phyloP scores from a whole-genome alignment of 2,888 invertebrate genomes.

The Craniophora ligustri region DNA sequence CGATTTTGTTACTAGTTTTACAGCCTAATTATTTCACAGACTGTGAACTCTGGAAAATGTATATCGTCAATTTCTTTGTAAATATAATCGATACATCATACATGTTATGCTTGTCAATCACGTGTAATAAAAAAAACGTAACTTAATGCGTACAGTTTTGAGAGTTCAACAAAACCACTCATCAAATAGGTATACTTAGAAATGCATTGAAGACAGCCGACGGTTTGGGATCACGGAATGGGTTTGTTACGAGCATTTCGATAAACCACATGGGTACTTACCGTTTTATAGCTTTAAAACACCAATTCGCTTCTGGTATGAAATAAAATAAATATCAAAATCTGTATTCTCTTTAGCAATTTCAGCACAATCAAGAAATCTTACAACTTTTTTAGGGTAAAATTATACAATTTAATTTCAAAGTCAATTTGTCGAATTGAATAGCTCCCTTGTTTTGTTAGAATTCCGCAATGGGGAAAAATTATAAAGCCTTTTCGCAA shows the following conservation, averaged over 20 bases:
- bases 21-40: too few relatives aligned
- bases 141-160: not conserved
- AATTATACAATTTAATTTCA: not conserved
- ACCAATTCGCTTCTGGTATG: not conserved
- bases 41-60: too few relatives aligned
- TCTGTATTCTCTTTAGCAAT: not conserved
- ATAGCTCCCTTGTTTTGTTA: conserved; percentile 6
- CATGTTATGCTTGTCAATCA: too few relatives aligned
- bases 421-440: not conserved
- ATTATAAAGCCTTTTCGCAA: conserved; percentile 27
- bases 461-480: conserved; percentile 1
- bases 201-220: not conserved
- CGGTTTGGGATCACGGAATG: conserved; percentile 27
- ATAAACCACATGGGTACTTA: conserved; percentile 16
- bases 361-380: not conserved
- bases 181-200: not conserved
- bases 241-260: conserved; percentile 27
- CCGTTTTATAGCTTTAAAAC: conserved; percentile 7
- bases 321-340: not conserved
- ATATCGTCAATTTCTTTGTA: too few relatives aligned
- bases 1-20: too few relatives aligned
- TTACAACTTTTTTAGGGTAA: not conserved
- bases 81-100: too few relatives aligned
- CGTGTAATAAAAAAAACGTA: too few relatives aligned
- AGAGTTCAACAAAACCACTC: not conserved